Evolutionary conservation across 2,113 vertebrate genomes (phyloP), one percentile per base, ranked within the genome.

Genomic region (Copsychus sechellarum): DNA sequence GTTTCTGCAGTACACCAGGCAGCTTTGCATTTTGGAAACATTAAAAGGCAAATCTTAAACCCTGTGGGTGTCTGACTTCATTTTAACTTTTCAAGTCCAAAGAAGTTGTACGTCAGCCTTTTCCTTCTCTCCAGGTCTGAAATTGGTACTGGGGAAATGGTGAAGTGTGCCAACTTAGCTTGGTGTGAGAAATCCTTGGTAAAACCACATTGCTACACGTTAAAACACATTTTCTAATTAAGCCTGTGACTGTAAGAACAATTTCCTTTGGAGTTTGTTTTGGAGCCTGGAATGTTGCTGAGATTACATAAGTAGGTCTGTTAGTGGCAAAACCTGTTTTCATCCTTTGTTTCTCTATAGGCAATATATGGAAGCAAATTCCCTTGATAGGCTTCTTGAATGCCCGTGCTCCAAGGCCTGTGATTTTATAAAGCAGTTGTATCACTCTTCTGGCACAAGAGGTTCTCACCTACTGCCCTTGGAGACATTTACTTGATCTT

Each of bases 21-120:
- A 83, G 45, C 43, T 87, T 94, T 87, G 66, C 38, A 45, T 94
- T 92, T 70, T 86, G 62, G 51, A 96, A 58, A 78, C 34, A 62
- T 86, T 88, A 77, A 83, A 90, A n/a, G 62, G 57, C 74, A 48
- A 45, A 45, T 73, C 57, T 78, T 48, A 91, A 94, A 73, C 23
- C 22, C 24, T 8, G 2, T 76, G 50, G 25, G 42, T 76, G n/a
- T 77, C 16, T 38, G 33, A n/a, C 29, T 91, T 62, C 3, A 51
- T 71, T 92, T 91, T 76, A 62, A 81, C n/a, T 64, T 62, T 43
- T 51, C 70, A 7, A 83, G 40, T 31, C 81, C 51, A 40, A 33
- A 86, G 54, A 54, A 86, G 28, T 61, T 51, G 9, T 42, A 34
- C 0, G 1, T 54, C 14, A 62, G 12, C 47, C 31, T 81, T 53